Percentiles rank a stretch among this genome's conserved stretches.
phyloP scores from a whole-genome alignment of 1,140 invertebrate species.

The Drosophila tani region DNA sequence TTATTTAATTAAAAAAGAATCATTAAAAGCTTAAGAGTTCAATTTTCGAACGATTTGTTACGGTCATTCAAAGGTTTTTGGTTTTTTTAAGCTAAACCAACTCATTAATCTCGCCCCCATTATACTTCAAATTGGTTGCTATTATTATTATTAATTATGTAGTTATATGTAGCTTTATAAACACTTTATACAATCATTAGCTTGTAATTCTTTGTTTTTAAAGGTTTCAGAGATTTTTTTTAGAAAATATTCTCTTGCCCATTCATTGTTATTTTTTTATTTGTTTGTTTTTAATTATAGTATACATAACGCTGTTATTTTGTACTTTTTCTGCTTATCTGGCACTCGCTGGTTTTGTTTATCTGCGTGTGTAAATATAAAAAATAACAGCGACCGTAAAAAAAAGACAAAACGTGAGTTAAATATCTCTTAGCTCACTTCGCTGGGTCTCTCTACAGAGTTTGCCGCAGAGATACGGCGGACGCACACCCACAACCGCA shows the following conservation, averaged over 20 bases:
- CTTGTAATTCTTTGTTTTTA: not conserved
- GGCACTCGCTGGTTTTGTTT: slow-evolving; percentile 37
- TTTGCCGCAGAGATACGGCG: slow-evolving; percentile 33
- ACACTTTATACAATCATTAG: too few species aligned
- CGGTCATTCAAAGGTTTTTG: slow-evolving; percentile 1
- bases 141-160: slow-evolving; percentile 21
- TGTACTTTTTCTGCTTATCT: slow-evolving; percentile 31
- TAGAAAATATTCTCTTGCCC: not conserved
- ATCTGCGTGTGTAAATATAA: slow-evolving; percentile 45
- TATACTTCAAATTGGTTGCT: not conserved
- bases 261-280: slow-evolving; percentile 45
- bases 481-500: slow-evolving; percentile 22
- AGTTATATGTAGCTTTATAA: not conserved
- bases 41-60: slow-evolving; percentile 1
- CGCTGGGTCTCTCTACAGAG: slow-evolving; percentile 11
- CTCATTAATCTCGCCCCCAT: slow-evolving; percentile 19
- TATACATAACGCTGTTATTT: slow-evolving; percentile 28
- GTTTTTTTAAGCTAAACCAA: not conserved
- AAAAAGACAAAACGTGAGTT: slow-evolving; percentile 54
- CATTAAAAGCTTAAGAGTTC: not conserved
- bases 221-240: not conserved
- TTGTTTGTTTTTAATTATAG: slow-evolving; percentile 57
- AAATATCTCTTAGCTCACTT: slow-evolving; percentile 58
- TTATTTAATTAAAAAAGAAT: not conserved
- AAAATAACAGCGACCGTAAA: slow-evolving; percentile 20